Conservation (phyloP, 2,888 invertebrate genomes). For the Perizoma flavofasciatum region DNA sequence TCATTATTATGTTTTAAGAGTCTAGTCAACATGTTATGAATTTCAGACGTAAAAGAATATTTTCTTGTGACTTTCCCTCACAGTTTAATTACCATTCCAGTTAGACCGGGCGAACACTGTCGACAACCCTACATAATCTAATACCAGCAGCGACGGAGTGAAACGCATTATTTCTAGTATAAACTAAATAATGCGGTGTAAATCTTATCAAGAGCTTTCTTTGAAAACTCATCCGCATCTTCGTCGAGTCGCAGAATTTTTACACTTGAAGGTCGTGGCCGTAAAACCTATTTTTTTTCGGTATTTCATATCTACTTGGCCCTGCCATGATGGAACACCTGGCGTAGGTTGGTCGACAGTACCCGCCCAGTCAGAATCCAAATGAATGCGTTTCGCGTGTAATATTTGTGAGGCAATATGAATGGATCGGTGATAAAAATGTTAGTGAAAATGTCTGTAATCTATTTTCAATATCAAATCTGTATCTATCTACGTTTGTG, state of each 20-base stretch:
- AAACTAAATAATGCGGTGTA: no score
- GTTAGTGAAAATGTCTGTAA: slow-evolving; percentile 36
- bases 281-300: no score
- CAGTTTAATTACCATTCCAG: slow-evolving; percentile 55
- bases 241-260: no score
- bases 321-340: no score
- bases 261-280: no score
- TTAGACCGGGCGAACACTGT: slow-evolving; percentile 7
- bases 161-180: no score
- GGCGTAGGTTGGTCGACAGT: no score
- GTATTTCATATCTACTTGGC: no score
- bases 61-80: slow-evolving; percentile 46
- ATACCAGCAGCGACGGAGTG: no score
- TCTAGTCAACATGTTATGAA: slow-evolving; percentile 80
- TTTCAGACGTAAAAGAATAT: slow-evolving; percentile 67
- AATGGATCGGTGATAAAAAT: slow-evolving; percentile 46
- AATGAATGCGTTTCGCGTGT: slow-evolving; percentile 39
- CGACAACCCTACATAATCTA: no score
- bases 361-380: not conserved
- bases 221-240: no score
- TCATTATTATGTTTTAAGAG: slow-evolving; percentile 81
- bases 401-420: slow-evolving; percentile 41
- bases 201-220: no score
- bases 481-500: slow-evolving; percentile 21
- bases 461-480: slow-evolving; percentile 30